phyloP scores from a whole-genome alignment of 2,797 vertebrate species.

The Gastrophryne carolinensis region DNA sequence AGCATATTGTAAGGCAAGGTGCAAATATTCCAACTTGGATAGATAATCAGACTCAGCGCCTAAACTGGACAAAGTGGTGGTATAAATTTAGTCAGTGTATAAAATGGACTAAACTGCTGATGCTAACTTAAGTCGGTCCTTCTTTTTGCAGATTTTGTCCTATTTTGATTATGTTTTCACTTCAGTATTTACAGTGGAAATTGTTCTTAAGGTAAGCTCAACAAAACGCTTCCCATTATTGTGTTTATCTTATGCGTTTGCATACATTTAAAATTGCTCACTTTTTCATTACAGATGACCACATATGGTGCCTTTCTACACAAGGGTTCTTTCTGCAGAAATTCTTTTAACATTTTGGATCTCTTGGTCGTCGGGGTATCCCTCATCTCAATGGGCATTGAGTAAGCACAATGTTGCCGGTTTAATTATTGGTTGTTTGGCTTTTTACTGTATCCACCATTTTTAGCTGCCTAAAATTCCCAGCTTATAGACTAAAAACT shows the following conservation, averaged over 20 bases:
- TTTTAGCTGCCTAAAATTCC: no score
- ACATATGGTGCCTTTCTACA: conserved; percentile 94
- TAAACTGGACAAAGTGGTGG: no score
- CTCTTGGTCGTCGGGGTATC: conserved; percentile 93
- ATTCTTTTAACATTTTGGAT: conserved; percentile 97
- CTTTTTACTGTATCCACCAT: no score
- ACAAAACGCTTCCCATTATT: background rate
- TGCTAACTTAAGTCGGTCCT: no score
- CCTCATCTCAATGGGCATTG: conserved; percentile 90
- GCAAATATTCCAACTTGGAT: no score
- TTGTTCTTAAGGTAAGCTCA: conserved; percentile 85
- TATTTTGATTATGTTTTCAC: conserved; percentile 95
- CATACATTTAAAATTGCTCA: background rate
- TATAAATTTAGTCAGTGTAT: no score
- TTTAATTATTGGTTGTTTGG: no score
- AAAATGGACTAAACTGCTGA: no score
- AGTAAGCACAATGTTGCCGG: no score
- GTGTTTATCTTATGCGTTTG: background rate
- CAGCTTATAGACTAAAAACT: no score
- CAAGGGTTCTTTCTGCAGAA: conserved; percentile 95
- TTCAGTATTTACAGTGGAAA: conserved; percentile 94
- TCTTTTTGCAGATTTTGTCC: conserved; percentile 78
- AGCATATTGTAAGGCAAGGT: no score
- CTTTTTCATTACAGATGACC: conserved; percentile 79
- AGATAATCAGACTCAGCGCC: no score